A percentile compares a stretch with the other conserved stretches of the same genome.
These are phyloP conservation scores for Ramphastos sulfuratus DNA, from an alignment of 2,113 vertebrate genomes.

Conservation along the genomic window DNA sequence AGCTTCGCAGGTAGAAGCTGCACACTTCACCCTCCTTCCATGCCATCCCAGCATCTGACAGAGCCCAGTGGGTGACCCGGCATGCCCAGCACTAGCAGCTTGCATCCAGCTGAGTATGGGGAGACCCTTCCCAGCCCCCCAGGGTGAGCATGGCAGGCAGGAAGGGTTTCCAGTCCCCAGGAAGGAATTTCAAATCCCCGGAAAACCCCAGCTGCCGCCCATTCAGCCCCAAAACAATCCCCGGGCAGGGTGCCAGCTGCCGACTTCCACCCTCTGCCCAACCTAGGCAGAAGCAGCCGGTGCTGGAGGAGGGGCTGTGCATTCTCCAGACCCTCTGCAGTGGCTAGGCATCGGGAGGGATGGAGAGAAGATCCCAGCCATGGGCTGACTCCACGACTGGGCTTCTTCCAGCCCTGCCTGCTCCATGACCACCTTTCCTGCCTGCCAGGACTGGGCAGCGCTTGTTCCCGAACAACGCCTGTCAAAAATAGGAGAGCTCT, in stretches of 20 bases:
- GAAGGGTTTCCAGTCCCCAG: conserved; percentile 24
- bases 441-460: not conserved
- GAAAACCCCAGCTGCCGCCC: conserved; percentile 20
- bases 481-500: not conserved
- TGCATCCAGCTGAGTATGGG: rapidly evolving
- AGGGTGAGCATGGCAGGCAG: rapidly evolving
- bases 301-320: not conserved
- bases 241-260: not conserved
- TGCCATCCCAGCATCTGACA: not conserved
- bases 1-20: not conserved
- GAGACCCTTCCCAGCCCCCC: not conserved
- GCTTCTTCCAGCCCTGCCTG: not conserved
- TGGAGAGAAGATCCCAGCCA: rapidly evolving
- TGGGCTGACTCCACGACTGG: rapidly evolving
- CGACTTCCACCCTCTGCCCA: not conserved
- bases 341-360: rapidly evolving
- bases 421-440: not conserved
- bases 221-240: conserved; percentile 68
- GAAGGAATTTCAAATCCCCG: conserved; percentile 16
- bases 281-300: not conserved
- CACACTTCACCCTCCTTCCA: rapidly evolving
- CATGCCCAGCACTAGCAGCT: not conserved
- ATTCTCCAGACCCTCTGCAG: not conserved
- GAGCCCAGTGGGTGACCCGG: not conserved
- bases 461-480: not conserved